Conservation (phyloP, 1,140 invertebrate genomes). For the Sminthurides bifidus region DNA sequence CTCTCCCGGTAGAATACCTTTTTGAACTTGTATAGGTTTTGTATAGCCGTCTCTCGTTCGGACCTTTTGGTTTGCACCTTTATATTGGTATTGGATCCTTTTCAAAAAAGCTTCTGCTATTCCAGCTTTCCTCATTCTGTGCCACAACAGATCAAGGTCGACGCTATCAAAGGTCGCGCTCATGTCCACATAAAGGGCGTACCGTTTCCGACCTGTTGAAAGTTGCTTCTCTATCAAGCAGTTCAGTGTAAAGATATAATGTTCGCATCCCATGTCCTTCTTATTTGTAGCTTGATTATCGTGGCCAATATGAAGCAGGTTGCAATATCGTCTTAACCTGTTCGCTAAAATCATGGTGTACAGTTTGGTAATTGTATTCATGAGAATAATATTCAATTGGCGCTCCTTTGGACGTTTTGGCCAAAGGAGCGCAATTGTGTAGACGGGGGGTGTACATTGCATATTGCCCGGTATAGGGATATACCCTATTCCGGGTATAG, state of each 20-base stretch:
- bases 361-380: constrained; percentile 31
- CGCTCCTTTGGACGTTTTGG: too few relatives aligned
- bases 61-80: neutral
- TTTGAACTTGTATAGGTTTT: neutral
- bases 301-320: constrained; percentile 21
- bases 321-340: constrained; percentile 27
- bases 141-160: constrained; percentile 5
- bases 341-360: constrained; percentile 28
- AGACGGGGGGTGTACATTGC: too few relatives aligned
- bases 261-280: constrained; percentile 24
- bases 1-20: constrained; percentile 16
- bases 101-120: constrained; percentile 6
- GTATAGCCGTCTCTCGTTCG: neutral
- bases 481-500: too few relatives aligned
- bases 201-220: constrained; percentile 5
- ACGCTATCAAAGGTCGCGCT: constrained; percentile 15
- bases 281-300: constrained; percentile 32
- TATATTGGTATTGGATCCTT: constrained; percentile 5
- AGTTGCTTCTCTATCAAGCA: constrained; percentile 1
- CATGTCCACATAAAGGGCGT: constrained; percentile 13
- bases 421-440: too few relatives aligned
- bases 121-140: constrained; percentile 11
- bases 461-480: too few relatives aligned
- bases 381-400: too few relatives aligned
- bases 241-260: constrained; percentile 32